A percentile compares a stretch with the other conserved stretches of the same genome.
Evolutionary conservation across 2,113 vertebrate genomes (phyloP).

Genomic region (Austrofundulus limnaeus): DNA sequence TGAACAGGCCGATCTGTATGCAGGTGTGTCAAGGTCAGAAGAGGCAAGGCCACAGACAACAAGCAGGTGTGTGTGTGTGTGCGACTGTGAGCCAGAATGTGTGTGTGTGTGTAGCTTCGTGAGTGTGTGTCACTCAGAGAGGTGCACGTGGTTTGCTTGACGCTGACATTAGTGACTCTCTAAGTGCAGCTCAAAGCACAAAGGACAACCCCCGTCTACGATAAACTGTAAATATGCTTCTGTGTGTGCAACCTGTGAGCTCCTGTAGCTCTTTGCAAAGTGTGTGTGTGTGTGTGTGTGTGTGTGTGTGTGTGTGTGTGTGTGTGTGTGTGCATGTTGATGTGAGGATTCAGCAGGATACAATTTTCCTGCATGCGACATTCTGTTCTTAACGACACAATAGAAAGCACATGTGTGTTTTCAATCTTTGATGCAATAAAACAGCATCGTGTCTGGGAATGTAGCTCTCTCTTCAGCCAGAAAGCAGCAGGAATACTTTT

Average conservation of each 20-base stretch:
- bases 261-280: constrained; percentile 9
- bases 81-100: not conserved
- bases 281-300: not conserved
- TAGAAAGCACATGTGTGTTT: constrained; percentile 1
- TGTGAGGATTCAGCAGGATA: not conserved
- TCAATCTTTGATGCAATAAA: constrained; percentile 12
- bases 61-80: constrained; percentile 54
- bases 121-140: constrained; percentile 16
- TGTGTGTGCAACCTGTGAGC: constrained; percentile 27
- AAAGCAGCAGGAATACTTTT: constrained; percentile 31
- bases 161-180: constrained; percentile 62
- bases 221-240: constrained; percentile 43
- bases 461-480: constrained; percentile 19
- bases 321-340: constrained; percentile 2
- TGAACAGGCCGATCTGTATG: constrained; percentile 30
- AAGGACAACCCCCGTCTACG: constrained; percentile 43
- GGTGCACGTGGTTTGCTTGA: constrained; percentile 54
- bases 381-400: constrained; percentile 2
- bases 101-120: constrained; percentile 9
- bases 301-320: not conserved
- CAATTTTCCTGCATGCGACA: not conserved
- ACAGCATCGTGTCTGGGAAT: constrained; percentile 50
- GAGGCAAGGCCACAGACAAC: constrained; percentile 22
- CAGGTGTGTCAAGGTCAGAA: constrained; percentile 53
- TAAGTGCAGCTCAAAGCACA: constrained; percentile 51